Evolutionary conservation across 2,113 vertebrate genomes (phyloP).

Genomic region (Capricornis sumatraensis): DNA sequence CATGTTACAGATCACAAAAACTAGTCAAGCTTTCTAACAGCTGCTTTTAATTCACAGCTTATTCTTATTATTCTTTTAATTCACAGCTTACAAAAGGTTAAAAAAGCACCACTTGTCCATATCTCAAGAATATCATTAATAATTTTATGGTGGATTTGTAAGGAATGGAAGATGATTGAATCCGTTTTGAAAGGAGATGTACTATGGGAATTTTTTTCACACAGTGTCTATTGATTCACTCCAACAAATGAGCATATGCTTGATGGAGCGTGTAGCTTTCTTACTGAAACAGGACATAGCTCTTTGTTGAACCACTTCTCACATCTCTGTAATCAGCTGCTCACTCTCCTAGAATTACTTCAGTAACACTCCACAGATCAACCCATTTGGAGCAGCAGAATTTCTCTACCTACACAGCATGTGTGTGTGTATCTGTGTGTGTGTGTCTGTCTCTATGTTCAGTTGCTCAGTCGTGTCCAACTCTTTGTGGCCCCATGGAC

Average conservation of each 20-base stretch:
- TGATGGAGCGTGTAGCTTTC: background rate
- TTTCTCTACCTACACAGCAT: background rate
- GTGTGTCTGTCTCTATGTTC: background rate
- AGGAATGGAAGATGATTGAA: background rate
- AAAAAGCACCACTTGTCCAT: background rate
- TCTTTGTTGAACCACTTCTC: background rate
- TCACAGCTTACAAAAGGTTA: background rate
- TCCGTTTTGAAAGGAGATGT: background rate
- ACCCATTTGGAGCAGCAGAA: background rate
- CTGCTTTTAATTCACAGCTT: background rate
- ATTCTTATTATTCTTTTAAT: background rate
- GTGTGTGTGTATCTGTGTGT: too few relatives aligned
- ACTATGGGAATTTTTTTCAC: background rate
- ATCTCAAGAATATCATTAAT: background rate
- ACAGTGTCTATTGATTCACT: background rate
- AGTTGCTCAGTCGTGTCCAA: background rate
- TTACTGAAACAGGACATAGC: background rate
- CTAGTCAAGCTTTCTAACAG: background rate
- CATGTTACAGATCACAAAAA: background rate
- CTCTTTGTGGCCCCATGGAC: background rate
- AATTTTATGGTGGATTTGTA: background rate
- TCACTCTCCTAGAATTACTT: background rate
- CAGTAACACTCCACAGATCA: background rate
- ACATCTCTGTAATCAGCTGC: rapidly evolving
- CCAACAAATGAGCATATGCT: background rate